Conservation (phyloP, 2,113 vertebrate genomes). For the Myiozetetes cayanensis region DNA sequence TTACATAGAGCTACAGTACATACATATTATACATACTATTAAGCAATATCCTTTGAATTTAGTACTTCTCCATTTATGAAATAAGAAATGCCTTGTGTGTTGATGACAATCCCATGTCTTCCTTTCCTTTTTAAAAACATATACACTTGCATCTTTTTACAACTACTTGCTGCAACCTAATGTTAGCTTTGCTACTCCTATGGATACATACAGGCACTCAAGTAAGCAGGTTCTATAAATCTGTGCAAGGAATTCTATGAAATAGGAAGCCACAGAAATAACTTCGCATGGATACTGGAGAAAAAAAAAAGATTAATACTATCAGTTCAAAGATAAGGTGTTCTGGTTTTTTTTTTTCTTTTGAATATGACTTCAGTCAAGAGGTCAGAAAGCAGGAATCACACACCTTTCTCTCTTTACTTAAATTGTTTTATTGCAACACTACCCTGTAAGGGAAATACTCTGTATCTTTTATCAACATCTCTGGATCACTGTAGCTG, state of each 20-base stretch:
- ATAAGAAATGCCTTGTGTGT: neutral
- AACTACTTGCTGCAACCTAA: neutral
- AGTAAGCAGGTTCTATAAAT: neutral
- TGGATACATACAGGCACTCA: neutral
- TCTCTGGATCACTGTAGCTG: neutral
- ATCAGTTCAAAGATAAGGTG: neutral
- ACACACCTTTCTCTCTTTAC: neutral
- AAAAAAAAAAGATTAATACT: neutral
- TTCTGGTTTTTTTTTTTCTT: neutral
- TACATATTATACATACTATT: neutral
- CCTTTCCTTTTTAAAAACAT: neutral
- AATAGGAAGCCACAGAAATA: neutral
- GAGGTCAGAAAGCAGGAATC: neutral
- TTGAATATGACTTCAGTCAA: neutral
- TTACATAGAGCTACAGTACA: neutral
- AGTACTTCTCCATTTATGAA: neutral
- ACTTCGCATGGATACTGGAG: neutral
- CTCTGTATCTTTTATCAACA: conserved; percentile 25
- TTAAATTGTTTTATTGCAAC: neutral
- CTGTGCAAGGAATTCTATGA: neutral
- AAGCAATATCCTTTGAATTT: neutral
- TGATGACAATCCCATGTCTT: neutral
- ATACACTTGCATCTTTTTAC: neutral
- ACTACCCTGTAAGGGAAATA: conserved; percentile 27
- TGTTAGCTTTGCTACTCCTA: neutral